Base-by-base conservation (phyloP, 2,113 vertebrate genomes). In the Microcebus murinus region DNA sequence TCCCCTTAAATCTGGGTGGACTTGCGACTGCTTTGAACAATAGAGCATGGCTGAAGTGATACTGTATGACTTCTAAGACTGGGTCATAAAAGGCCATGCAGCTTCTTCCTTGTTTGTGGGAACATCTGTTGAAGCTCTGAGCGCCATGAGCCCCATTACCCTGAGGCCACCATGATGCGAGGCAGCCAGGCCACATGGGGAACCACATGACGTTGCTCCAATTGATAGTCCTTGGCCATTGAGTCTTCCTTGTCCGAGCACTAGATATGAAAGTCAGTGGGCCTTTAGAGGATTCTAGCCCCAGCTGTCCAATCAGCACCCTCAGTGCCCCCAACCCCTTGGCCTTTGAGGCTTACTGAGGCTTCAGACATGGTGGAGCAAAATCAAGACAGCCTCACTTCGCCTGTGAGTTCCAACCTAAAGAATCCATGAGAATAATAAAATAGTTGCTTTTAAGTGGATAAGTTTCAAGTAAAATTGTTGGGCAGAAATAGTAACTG, bases 401-500 rank as follows among this genome's bases (percentile, higher is more conserved):
- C 36, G 13, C 50, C 39, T 81, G 14, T 73, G 55, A 85, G 57
- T 67, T 68, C 20, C 20, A 68, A 76, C 20, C 74, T 65, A 45
- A 90, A n/a, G 21, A 71, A 81, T 31, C n/a, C 31, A 63, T 50
- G 23, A 79, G 42, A 65, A 48, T 52, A 80, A 80, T 1, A 59
- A 63, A 73, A 52, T 1, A 3, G 4, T 80, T 71, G 34, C 13
- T 91, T 94, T 29, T 55, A 84, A 84, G 18, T 63, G n/a, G 45
- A 12, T 61, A 55, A 1, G 3, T 48, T 83, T 59, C 42, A 65
- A 68, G 52, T 61, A 85, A 88, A 95, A 67, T 95, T 50, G 8
- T 68, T 90, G 36, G 39, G 23, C 55, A 94, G 11, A 91, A 73
- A 94, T 67, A 73, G 31, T 70, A 86, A 85, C 12, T 8, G 52